phyloP scores from a whole-genome alignment of 2,797 vertebrate species.

The Brotogeris chrysoptera region DNA sequence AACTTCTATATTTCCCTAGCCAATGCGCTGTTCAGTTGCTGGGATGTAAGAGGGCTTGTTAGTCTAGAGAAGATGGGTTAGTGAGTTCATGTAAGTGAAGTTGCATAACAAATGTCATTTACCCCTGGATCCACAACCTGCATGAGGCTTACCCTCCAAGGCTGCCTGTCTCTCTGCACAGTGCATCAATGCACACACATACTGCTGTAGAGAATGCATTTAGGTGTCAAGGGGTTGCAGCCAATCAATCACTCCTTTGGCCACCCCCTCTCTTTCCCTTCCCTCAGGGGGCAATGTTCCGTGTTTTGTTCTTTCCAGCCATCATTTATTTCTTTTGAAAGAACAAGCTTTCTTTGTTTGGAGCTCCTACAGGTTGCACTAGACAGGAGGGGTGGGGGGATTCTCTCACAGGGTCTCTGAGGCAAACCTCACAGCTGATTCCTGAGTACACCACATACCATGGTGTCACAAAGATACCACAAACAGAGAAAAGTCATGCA shows the following conservation, averaged over 20 bases:
- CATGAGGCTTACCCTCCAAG: not conserved
- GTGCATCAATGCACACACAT: not conserved
- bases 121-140: not conserved
- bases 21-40: not conserved
- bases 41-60: not conserved
- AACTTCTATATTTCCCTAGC: not conserved
- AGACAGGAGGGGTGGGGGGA: not conserved
- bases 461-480: not conserved
- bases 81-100: not conserved
- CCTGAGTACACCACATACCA: not conserved
- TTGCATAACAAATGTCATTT: not conserved
- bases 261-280: not conserved
- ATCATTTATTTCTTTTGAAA: not conserved
- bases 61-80: not conserved
- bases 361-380: not conserved
- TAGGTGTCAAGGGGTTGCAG: not conserved
- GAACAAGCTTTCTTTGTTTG: slow-evolving; percentile 49
- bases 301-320: not conserved
- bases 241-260: not conserved
- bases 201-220: not conserved
- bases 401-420: slow-evolving; percentile 7
- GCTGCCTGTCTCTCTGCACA: not conserved
- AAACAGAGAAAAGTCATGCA: not conserved
- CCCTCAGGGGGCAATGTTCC: not conserved
- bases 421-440: slow-evolving; percentile 12